Evolutionary conservation across 2,888 invertebrate genomes (phyloP), one percentile per base, ranked within the genome.

Genomic region (Himalopsyche anomala): DNA sequence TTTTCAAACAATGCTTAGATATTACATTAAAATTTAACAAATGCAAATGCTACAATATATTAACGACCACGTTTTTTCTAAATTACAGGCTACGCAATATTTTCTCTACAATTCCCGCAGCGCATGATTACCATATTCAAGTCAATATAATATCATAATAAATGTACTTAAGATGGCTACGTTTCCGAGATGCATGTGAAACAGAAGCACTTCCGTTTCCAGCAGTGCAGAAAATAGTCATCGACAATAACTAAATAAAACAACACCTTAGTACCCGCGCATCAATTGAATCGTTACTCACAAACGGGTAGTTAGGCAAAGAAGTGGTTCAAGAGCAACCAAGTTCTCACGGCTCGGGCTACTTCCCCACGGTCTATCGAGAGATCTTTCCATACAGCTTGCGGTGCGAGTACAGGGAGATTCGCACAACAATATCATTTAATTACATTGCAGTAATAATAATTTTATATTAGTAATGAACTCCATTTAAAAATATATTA

Each of bases 321-420:
- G 45, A 56, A 62, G 62, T 62, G 62, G 62, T 62, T 28, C 62
- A 62, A 62, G 19, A 62, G 62, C 62, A 62, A 28, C 62, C 4
- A 17, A 42, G 54, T 88, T 88, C 88, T 83, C 88, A 88, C 88
- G 85, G 83, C 74, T 55, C 69, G 87, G 36, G 79, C 88, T 80
- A 88, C 88, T 87, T 88, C 81, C 87, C 87, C 86, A 86, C 86
- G 86, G 84, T 80, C 79, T 62, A 62, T 19, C 62, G 62, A 62
- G 19, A 62, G 62, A 62, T 62, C 62, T 62, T 62, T 62, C 19
- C 62, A 62, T 62, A 62, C 62, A 62, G 62, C 62, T 56, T 19
- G n/a, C 4, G 11, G 62, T 19, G 19, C 4, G 62, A 19, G 11
- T 28, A 62, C 62, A 19, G 62, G 62, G 62, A 19, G 62, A 62